Evolutionary conservation across 2,888 invertebrate genomes (phyloP), one percentile per base, ranked within the genome.

Genomic region (Chymomyza fuscimana): DNA sequence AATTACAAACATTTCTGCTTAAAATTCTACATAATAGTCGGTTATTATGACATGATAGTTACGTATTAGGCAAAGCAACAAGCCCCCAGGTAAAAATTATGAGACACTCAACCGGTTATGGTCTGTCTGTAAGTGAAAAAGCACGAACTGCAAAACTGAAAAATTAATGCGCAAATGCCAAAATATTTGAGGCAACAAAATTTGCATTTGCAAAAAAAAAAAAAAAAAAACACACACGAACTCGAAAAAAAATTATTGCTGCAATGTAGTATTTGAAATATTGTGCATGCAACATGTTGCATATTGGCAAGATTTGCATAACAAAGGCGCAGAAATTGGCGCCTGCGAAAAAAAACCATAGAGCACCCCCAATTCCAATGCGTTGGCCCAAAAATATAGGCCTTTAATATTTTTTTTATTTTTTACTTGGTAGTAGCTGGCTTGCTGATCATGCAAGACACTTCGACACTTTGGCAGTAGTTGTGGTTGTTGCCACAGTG

Each of bases 21-120:
- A 60, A 60, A 84, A 88, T 86, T 88, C 87, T 85, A 46, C 40
- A 12, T 46, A 88, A 85, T 85, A 85, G 86, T 84, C 88, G 84
- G 85, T 87, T 85, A 84, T 88, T 85, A 88, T 85, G 84, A 85
- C 84, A 86, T 86, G 84, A 88, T 85, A 85, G 88, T 85, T 88
- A 85, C 88, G 88, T 86, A 85, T 85, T 85, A 85, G 71, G 76
- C 80, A 78, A 83, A 77, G 73, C 72, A 81, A 84, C 74, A 74
- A 81, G 40, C 56, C 65, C 19, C 40, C 40, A 15, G 56, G 56
- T 83, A 67, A 79, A 86, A 88, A 87, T 83, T 84, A 87, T 84
- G 84, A 87, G 85, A 78, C 78, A 32, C 61, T 65, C 69, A 83
- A 84, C 88, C 88, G 88, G 88, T 84, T 87, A 61, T 36, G 12